Percentiles rank a stretch among this genome's conserved stretches.
Evolutionary conservation across 2,113 vertebrate species (phyloP).

Genomic region (Carettochelys insculpta): DNA sequence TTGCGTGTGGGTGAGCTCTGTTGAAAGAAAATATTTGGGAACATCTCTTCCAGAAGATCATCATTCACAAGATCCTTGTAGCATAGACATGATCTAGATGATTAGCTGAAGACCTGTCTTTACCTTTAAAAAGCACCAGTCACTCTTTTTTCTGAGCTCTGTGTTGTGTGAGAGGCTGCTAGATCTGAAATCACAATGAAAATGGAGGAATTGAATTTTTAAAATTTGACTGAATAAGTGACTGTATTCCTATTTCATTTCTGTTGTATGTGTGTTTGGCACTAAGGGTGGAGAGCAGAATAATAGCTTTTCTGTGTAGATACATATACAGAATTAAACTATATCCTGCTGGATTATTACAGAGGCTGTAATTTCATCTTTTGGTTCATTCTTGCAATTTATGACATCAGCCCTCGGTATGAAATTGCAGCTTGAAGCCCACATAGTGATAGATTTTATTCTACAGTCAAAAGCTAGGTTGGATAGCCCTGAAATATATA

Average conservation of each 20-base stretch:
- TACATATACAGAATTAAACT: not conserved
- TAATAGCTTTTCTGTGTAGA: not conserved
- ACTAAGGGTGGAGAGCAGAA: not conserved
- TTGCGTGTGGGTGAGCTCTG: too few species aligned
- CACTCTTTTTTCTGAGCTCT: not conserved
- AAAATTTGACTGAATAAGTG: not conserved
- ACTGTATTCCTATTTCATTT: not conserved
- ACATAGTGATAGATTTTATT: not conserved
- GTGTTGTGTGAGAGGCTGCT: not conserved
- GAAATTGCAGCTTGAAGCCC: slow-evolving; percentile 35
- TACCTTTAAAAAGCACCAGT: not conserved
- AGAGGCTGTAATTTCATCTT: slow-evolving; percentile 47
- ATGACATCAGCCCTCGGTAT: not conserved
- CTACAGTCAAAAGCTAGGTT: slow-evolving; percentile 30
- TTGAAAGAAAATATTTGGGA: too few species aligned
- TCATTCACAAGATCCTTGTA: too few species aligned
- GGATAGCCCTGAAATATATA: slow-evolving; percentile 31
- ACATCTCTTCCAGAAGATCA: too few species aligned
- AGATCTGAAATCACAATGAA: not conserved
- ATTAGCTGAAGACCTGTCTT: too few species aligned
- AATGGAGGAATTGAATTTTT: not conserved
- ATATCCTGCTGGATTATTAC: not conserved
- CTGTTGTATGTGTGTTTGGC: not conserved
- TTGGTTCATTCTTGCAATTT: slow-evolving; percentile 33
- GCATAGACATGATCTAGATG: too few species aligned